Conservation (phyloP, 2,113 vertebrate genomes). For the Cairina moschata region DNA sequence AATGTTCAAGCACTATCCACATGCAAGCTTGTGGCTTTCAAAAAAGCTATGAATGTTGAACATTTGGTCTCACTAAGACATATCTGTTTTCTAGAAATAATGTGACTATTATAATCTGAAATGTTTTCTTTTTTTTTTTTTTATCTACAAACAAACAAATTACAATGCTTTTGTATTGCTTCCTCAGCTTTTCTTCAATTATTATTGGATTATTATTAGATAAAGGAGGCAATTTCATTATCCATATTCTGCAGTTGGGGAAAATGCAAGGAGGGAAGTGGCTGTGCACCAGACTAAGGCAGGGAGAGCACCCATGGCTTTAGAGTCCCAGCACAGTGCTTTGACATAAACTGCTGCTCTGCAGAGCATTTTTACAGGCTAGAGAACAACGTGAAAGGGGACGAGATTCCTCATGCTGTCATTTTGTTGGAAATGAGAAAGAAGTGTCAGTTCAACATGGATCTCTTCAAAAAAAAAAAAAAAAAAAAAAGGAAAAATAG, state of each 20-base stretch:
- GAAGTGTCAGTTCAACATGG: not conserved
- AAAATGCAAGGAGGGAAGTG: not conserved
- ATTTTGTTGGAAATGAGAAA: not conserved
- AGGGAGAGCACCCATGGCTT: rapidly evolving
- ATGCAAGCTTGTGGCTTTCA: not conserved
- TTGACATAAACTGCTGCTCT: not conserved
- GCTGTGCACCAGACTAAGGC: rapidly evolving
- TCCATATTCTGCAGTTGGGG: not conserved
- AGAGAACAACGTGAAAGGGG: not conserved
- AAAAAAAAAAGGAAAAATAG: not conserved
- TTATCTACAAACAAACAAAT: not conserved
- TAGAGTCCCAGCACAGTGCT: not conserved
- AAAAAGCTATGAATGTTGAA: not conserved
- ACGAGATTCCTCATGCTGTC: not conserved
- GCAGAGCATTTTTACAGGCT: not conserved
- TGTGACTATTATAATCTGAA: not conserved
- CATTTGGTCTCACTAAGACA: not conserved
- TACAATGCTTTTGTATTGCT: not conserved
- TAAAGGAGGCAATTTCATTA: not conserved
- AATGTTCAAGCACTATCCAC: not conserved
- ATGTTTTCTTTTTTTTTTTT: not conserved
- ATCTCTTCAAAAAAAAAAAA: not conserved
- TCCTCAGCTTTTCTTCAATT: not conserved
- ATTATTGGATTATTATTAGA: not conserved
- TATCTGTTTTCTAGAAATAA: not conserved